Conservation (phyloP, 2,113 vertebrate genomes). For the Callipepla californica region DNA sequence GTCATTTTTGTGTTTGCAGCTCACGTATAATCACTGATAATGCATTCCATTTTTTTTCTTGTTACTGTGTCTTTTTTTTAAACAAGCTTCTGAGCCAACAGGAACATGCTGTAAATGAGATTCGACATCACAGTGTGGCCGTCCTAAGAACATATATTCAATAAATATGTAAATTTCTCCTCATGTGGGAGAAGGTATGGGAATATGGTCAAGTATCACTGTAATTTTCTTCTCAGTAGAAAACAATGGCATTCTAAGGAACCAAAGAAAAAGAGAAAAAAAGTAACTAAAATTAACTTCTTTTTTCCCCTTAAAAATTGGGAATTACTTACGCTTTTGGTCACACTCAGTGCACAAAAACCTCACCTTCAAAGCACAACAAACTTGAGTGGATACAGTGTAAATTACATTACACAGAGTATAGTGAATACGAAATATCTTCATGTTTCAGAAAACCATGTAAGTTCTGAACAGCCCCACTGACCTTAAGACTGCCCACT, state of each 20-base stretch:
- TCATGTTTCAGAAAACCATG: neutral
- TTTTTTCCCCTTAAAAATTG: neutral
- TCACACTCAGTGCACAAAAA: neutral
- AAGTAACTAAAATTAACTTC: conserved; percentile 3
- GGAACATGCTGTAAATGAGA: conserved; percentile 56
- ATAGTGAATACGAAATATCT: neutral
- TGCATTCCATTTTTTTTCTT: neutral
- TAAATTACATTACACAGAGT: neutral
- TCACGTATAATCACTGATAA: neutral
- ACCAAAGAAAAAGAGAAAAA: neutral
- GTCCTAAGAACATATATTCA: conserved; percentile 40
- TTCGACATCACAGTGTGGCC: neutral
- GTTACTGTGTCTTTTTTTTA: conserved; percentile 31
- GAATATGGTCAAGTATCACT: conserved; percentile 21
- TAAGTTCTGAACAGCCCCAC: neutral
- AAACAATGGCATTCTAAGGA: conserved; percentile 17
- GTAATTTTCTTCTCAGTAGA: conserved; percentile 34
- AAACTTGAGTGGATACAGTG: neutral
- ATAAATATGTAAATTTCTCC: conserved; percentile 67
- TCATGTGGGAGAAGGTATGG: conserved; percentile 47
- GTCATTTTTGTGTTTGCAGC: conserved; percentile 47
- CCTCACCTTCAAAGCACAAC: neutral
- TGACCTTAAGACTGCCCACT: neutral
- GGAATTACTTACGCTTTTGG: neutral
- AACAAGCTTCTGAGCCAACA: conserved; percentile 51